Conservation (phyloP, 2,888 invertebrate genomes). For the Drosophila antonietae region DNA sequence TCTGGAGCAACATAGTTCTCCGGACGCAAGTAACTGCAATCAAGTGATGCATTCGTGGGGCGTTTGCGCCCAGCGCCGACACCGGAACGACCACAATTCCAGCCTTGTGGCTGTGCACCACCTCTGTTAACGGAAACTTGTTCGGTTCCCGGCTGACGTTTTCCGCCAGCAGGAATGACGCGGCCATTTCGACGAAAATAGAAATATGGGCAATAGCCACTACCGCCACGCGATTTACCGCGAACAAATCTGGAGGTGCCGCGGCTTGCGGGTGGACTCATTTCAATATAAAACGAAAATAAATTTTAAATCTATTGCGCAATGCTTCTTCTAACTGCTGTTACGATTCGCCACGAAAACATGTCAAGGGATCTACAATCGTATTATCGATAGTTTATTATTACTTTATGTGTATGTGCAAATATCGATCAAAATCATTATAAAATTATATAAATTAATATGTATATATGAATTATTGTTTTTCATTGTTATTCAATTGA, state of each 20-base stretch:
- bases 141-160: constrained; percentile 12
- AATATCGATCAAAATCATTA: not conserved
- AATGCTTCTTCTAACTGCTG: constrained; percentile 5
- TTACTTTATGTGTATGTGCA: not conserved
- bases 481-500: not conserved
- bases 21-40: constrained; percentile 73
- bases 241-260: constrained; percentile 69
- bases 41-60: constrained; percentile 17
- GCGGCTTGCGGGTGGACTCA: constrained; percentile 64
- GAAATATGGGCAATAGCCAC: constrained; percentile 75
- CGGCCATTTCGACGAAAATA: constrained; percentile 81
- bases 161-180: constrained; percentile 73
- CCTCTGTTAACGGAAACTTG: constrained; percentile 1
- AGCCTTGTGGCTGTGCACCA: constrained; percentile 50
- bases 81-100: constrained; percentile 32
- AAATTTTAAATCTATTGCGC: constrained; percentile 27
- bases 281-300: constrained; percentile 23
- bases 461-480: not conserved
- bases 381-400: not conserved
- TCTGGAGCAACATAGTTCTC: constrained; percentile 73
- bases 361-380: not conserved
- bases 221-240: constrained; percentile 72
- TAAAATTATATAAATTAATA: not conserved
- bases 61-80: constrained; percentile 19
- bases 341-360: not conserved